Evolutionary conservation across 2,797 vertebrate species (phyloP).

Genomic region (Fratercula arctica): DNA sequence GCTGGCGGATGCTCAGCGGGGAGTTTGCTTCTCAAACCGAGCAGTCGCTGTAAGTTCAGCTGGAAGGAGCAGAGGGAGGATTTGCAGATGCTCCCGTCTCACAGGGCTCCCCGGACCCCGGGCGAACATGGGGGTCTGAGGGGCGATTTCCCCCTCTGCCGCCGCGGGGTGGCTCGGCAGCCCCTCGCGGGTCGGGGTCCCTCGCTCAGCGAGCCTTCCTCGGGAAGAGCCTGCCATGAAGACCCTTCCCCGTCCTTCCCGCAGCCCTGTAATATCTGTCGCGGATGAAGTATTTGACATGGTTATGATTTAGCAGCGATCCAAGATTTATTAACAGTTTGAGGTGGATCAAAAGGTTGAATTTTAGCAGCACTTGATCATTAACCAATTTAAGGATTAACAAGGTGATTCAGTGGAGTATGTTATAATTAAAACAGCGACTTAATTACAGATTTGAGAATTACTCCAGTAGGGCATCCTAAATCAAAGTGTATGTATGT

Average conservation of each 20-base stretch:
- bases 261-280: too few relatives aligned
- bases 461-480: neutral
- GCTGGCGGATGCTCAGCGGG: neutral
- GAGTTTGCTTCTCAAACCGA: neutral
- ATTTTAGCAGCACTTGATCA: neutral
- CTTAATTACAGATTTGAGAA: neutral
- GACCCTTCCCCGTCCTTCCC: neutral
- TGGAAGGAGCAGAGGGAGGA: neutral
- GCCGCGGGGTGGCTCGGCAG: neutral
- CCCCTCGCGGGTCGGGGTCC: neutral
- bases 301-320: neutral
- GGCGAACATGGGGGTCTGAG: neutral
- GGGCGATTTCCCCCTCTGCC: accelerated
- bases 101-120: accelerated
- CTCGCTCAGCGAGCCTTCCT: neutral
- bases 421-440: neutral
- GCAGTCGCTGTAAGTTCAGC: neutral
- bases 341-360: neutral
- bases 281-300: neutral
- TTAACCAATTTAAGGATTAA: neutral
- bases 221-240: accelerated
- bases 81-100: accelerated
- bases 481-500: neutral
- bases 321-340: neutral
- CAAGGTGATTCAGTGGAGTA: neutral